Evolutionary conservation across 2,113 vertebrate genomes (phyloP), one percentile per base, ranked within the genome.

Genomic region (Ascaphus truei): DNA sequence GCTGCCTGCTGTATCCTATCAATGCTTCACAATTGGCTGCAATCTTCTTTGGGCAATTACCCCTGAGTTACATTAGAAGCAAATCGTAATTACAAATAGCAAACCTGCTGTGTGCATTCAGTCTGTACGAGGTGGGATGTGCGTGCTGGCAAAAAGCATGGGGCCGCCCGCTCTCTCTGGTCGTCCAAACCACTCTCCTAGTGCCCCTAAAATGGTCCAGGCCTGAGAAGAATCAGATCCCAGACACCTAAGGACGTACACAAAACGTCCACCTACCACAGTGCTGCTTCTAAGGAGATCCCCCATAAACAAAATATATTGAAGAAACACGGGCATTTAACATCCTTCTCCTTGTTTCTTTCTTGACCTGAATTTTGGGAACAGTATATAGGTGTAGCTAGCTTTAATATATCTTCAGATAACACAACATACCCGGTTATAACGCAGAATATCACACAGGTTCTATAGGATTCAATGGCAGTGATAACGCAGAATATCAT

Each of bases 11-110:
- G 8, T 53, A 45, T 59, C 67, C 60, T 43, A 68, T 73, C 62
- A 48, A 50, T 72, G 16, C 61, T 78, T 75, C 11, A 67, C 15
- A 72, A 73, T 53, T 45, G 36, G 74, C 45, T 39, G 55, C 59
- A 68, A 55, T 59, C 15, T 65, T 45, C 72, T 68, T 69, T 15
- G 4, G 62, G 75, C 67, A 76, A 78, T 74, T 43, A 72, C 59
- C 75, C 73, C 73, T 63, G 5, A 73, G 0, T 25, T 80, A 72
- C 68, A 73, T 74, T 73, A 73, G 29, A 66, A 75, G 73, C 63
- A 69, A 50, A 60, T 45, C 31, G 20, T 69, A 69, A 60, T 69
- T 69, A 60, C 66, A 69, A 60, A 69, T 51, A 59, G 66, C 45
- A 52, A 50, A 58, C 66, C 66, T 45, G 56, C 56, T 69, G 56